Conservation (phyloP, 2,113 vertebrate species). For the Centrocercus urophasianus region DNA sequence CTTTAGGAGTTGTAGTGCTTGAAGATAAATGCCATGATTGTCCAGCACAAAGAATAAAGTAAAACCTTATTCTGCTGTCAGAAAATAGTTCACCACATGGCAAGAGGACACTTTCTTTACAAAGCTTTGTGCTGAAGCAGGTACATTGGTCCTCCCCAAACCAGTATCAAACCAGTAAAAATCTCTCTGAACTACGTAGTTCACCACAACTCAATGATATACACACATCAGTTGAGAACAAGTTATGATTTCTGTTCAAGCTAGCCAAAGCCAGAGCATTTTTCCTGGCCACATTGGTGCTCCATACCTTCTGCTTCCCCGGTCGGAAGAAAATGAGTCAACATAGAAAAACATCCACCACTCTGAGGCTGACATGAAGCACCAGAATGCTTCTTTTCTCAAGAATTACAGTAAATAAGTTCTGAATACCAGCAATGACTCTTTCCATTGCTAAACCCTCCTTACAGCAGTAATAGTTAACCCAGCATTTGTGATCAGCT, state of each 20-base stretch:
- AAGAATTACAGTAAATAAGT: not conserved
- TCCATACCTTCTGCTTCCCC: not conserved
- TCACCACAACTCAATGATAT: not conserved
- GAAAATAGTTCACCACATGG: fast-evolving
- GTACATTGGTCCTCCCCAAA: not conserved
- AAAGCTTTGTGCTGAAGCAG: not conserved
- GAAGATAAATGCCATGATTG: not conserved
- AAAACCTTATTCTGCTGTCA: fast-evolving
- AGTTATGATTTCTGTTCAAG: not conserved
- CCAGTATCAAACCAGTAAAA: not conserved
- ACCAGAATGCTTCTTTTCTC: not conserved
- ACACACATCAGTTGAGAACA: fast-evolving
- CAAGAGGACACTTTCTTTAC: not conserved
- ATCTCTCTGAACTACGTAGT: not conserved
- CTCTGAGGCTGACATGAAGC: not conserved
- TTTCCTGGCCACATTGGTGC: not conserved
- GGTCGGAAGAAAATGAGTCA: fast-evolving
- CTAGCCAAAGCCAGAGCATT: too few species aligned
- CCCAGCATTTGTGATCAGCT: not conserved
- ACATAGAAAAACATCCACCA: not conserved
- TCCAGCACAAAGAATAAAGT: not conserved
- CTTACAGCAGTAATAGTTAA: constrained; percentile 15
- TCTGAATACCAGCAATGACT: not conserved
- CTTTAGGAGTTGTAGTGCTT: not conserved
- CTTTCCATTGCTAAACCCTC: not conserved